Conservation (phyloP, 2,797 vertebrate species). For the Thunnus albacares region DNA sequence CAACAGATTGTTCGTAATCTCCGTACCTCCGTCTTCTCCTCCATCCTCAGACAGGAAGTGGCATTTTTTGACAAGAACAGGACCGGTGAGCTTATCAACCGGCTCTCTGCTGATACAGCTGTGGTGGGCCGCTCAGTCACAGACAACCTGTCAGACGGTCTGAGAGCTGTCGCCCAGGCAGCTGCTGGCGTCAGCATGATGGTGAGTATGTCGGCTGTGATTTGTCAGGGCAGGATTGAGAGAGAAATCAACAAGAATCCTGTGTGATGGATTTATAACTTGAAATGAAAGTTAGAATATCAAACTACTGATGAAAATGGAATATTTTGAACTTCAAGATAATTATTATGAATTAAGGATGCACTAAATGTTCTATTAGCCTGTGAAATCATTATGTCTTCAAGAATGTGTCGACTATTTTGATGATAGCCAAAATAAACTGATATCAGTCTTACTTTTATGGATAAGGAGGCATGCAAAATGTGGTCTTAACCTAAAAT, state of each 20-base stretch:
- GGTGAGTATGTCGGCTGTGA: constrained; percentile 82
- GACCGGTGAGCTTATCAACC: constrained; percentile 97
- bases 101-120: constrained; percentile 93
- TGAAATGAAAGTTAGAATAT: background rate
- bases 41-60: constrained; percentile 94
- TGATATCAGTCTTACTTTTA: background rate
- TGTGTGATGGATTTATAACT: background rate
- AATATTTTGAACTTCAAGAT: background rate
- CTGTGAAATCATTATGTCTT: background rate
- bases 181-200: constrained; percentile 95
- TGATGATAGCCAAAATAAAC: background rate
- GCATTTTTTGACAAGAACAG: constrained; percentile 96
- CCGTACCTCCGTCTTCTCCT: constrained; percentile 91
- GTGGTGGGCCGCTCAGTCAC: constrained; percentile 93
- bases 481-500: constrained; percentile 7
- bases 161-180: constrained; percentile 93
- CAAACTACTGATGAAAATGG: background rate
- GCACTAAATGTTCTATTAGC: background rate
- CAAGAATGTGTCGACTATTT: background rate
- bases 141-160: constrained; percentile 96
- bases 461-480: background rate
- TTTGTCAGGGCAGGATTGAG: background rate
- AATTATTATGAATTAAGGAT: background rate
- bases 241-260: background rate
- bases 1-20: constrained; percentile 94